Percentiles rank a stretch among this genome's conserved stretches.
Conservation (phyloP, 2,113 vertebrate genomes). For the Lophius piscatorius region DNA sequence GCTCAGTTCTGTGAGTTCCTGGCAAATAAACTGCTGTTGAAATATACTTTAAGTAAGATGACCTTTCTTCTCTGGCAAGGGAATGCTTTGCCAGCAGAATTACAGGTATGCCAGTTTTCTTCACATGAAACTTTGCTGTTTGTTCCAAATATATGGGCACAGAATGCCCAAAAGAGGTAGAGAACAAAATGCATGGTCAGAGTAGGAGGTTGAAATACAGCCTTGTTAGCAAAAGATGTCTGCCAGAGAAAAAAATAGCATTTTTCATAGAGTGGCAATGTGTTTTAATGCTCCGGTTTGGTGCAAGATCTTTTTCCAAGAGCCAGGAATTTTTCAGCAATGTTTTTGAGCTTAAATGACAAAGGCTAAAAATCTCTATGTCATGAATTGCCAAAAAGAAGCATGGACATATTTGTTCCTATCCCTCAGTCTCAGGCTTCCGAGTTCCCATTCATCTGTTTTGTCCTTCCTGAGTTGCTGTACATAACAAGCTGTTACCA, state of each 20-base stretch:
- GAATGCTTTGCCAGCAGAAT: slow-evolving; percentile 45
- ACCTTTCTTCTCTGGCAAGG: slow-evolving; percentile 46
- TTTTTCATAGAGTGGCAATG: background rate
- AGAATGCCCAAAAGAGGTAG: slow-evolving; percentile 1
- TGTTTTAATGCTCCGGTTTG: background rate
- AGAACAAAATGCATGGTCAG: slow-evolving; percentile 6
- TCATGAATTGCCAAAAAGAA: slow-evolving; percentile 3
- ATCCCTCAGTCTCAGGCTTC: background rate
- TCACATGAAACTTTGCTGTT: slow-evolving; percentile 2
- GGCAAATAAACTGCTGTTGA: slow-evolving; percentile 30
- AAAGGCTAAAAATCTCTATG: background rate
- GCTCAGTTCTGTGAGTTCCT: slow-evolving; percentile 24
- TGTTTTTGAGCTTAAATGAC: slow-evolving; percentile 10
- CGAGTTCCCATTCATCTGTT: slow-evolving; percentile 41
- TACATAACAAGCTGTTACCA: slow-evolving; percentile 41
- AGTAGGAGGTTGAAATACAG: background rate
- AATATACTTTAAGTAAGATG: slow-evolving; percentile 24
- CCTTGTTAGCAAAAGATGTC: slow-evolving; percentile 23
- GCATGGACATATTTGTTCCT: background rate
- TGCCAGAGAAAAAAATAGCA: slow-evolving; percentile 11
- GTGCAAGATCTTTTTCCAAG: background rate
- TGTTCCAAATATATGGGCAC: slow-evolving; percentile 17
- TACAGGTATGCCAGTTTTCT: background rate
- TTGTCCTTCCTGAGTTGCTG: slow-evolving; percentile 23
- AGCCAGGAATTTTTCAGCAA: background rate